Base-by-base conservation (phyloP, 2,888 invertebrate species). In the Rapana venosa region DNA sequence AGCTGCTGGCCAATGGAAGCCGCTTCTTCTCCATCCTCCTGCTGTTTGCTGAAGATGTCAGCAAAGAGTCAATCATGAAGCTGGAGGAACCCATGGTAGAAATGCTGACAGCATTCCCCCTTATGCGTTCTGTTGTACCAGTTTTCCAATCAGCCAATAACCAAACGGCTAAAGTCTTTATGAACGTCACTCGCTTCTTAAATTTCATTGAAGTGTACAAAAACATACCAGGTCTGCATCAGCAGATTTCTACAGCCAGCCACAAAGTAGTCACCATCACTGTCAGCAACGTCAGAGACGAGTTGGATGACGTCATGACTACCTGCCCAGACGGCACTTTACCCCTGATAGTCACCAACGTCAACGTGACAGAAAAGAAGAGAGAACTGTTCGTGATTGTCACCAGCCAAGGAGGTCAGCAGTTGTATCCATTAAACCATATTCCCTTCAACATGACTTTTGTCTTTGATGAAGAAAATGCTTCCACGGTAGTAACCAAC, bases 391-490 rank as follows among this genome's bases (percentile, higher is more conserved):
- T 74, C 47, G 87, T 74, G 15, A 47, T 74, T 30, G 26, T 36
- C 2, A 17, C 13, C n/a, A 36, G n/a, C 1, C 13, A 74, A 20
- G 87, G 87, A 47, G 17, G 15, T 15, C 36, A 74, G 74, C 74
- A 74, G 47, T 26, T 87, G n/a, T 87, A 87, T 47, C 87, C 87
- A 17, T 61, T 87, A n/a, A 47, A 74, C n/a, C 36, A 87, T 17
- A 17, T 87, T 26, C 74, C 70, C 15, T 87, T 86, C 35, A 61
- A 8, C 22, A 15, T 87, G 47, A 22, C 22, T 26, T 32, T 87
- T 15, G 47, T 26, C 47, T 36, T n/a, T 8, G 47, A 47, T 47
- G 47, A 47, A 8, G 17, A 32, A 58, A 26, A 32, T 20, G 1
- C 6, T 20, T 11, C 20, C 8, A 86, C 15, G 30, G 17, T 4